These are phyloP conservation scores for Ostrea denselamellosa DNA, from an alignment of 1,140 invertebrate genomes.

Conservation along the genomic window DNA sequence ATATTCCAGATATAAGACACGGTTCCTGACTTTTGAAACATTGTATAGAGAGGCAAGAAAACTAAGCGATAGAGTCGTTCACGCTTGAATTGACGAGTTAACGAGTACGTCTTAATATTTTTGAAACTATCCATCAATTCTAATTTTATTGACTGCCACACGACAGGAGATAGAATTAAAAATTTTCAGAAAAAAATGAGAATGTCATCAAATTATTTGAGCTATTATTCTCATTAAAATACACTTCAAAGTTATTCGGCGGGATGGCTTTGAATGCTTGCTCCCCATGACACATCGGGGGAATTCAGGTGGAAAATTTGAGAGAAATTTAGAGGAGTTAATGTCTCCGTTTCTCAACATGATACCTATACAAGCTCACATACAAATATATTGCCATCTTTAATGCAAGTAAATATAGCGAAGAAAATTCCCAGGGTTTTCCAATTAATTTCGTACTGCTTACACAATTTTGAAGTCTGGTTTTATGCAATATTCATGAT, in stretches of 20 bases:
- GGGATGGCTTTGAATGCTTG: slow-evolving; percentile 18
- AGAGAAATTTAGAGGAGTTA: slow-evolving; percentile 22
- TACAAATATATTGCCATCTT: neutral
- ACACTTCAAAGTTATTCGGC: slow-evolving; percentile 31
- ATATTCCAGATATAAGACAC: neutral
- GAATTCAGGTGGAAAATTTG: slow-evolving; percentile 1
- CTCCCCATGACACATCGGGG: slow-evolving; percentile 1
- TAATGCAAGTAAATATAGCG: neutral
- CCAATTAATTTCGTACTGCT: slow-evolving; percentile 17
- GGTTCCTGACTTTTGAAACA: neutral
- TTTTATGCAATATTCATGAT: neutral
- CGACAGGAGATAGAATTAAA: slow-evolving; percentile 20
- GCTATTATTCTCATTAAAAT: slow-evolving; percentile 25
- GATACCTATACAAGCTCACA: neutral
- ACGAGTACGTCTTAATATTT: slow-evolving; percentile 32
- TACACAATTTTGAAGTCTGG: neutral
- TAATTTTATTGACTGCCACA: slow-evolving; percentile 32
- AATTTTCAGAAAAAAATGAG: slow-evolving; percentile 13
- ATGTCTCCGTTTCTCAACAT: slow-evolving; percentile 12
- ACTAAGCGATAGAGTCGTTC: neutral
- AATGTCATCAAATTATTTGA: slow-evolving; percentile 26
- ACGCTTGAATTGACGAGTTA: neutral
- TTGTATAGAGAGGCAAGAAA: neutral
- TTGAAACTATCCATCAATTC: slow-evolving; percentile 22
- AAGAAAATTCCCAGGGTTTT: slow-evolving; percentile 12